Evolutionary conservation across 64 coral and sea anemone species (phyloP).

Genomic region (Actinia equina): DNA sequence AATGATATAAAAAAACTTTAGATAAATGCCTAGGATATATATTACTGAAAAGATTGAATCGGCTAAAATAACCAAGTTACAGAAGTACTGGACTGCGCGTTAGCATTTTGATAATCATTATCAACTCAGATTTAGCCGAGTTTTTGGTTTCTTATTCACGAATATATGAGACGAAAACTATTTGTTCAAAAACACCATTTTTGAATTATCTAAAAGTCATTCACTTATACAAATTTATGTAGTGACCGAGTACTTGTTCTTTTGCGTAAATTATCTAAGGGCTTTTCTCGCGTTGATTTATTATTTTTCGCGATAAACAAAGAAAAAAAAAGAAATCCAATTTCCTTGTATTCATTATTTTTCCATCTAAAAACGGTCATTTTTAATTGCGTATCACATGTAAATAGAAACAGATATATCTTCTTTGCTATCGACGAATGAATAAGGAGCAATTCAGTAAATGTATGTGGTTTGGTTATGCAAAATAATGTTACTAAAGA

Average conservation of each 20-base stretch:
- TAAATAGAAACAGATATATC: not conserved
- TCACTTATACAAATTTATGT: not conserved
- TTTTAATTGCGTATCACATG: not conserved
- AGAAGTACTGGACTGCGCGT: not conserved
- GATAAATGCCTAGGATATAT: not conserved
- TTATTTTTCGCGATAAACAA: not conserved
- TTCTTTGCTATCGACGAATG: not conserved
- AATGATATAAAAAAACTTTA: not conserved
- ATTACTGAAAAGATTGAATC: not conserved
- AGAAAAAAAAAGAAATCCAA: not conserved
- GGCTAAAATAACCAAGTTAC: not conserved
- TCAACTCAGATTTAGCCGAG: not conserved
- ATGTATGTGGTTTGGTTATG: not conserved
- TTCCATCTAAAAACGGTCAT: not conserved
- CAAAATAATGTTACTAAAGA: not conserved
- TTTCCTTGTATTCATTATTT: not conserved
- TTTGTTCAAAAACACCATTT: too few relatives aligned
- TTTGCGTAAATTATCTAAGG: not conserved
- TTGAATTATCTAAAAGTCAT: not conserved
- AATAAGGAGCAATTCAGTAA: not conserved
- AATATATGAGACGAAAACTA: too few relatives aligned
- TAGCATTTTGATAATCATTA: not conserved
- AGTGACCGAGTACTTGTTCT: not conserved
- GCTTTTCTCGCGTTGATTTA: not conserved
- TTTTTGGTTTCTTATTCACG: not conserved